phyloP scores from a whole-genome alignment of 2,888 invertebrate species.

The Pristionchus arcanus region DNA sequence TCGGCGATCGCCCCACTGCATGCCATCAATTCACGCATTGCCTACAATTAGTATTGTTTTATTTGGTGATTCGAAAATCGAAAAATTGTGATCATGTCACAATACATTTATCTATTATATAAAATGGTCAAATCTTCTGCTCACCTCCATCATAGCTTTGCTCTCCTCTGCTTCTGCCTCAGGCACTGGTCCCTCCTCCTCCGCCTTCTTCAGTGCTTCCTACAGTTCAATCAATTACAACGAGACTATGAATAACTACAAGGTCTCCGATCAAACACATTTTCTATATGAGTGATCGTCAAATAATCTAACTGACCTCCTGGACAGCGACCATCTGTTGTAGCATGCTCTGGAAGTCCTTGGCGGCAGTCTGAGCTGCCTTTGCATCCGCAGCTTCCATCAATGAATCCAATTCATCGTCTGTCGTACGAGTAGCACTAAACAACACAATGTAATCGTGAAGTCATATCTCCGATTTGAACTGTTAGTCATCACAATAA shows the following conservation, averaged over 20 bases:
- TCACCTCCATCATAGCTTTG: conserved; percentile 65
- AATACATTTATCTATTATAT: background rate
- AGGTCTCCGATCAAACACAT: too few species aligned
- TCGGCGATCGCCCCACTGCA: conserved; percentile 57
- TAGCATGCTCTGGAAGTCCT: conserved; percentile 69
- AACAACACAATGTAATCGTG: background rate
- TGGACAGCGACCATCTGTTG: conserved; percentile 69
- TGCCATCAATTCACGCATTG: conserved; percentile 66
- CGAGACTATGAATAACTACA: too few species aligned
- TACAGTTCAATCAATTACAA: background rate
- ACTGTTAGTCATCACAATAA: too few species aligned
- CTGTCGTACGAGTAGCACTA: conserved; percentile 58
- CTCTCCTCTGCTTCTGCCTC: conserved; percentile 57
- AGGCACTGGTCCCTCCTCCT: conserved; percentile 43
- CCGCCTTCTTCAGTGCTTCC: conserved; percentile 57
- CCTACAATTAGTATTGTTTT: conserved; percentile 46
- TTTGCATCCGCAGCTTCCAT: conserved; percentile 67
- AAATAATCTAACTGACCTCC: too few species aligned
- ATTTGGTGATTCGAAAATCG: background rate
- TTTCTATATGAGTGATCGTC: background rate
- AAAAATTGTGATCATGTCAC: background rate
- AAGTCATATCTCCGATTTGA: too few species aligned
- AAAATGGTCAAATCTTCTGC: background rate
- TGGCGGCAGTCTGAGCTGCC: conserved; percentile 69
- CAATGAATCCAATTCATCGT: conserved; percentile 69